These are phyloP conservation scores for Brachyptera risi DNA, from an alignment of 2,888 invertebrate species.

Conservation along the genomic window DNA sequence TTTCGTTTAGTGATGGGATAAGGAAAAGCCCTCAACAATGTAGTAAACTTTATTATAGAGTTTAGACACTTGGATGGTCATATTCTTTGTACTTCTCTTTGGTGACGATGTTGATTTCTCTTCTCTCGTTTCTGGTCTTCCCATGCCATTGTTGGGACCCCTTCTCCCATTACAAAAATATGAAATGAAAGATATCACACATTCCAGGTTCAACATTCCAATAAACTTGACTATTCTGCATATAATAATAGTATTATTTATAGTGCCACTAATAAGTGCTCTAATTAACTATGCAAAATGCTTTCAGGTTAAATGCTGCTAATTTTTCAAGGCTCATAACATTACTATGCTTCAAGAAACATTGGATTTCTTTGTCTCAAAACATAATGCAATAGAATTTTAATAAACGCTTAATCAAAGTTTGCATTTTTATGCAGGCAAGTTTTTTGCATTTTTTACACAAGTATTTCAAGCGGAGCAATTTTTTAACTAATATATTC, in stretches of 20 bases:
- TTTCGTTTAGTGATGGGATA: constrained; percentile 64
- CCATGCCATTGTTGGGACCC: constrained; percentile 6
- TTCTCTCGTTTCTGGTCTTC: neutral
- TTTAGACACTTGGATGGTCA: neutral
- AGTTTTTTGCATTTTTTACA: neutral
- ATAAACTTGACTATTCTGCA: too few relatives aligned
- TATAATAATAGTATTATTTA: neutral
- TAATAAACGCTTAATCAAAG: neutral
- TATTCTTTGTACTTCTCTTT: neutral
- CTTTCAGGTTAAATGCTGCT: neutral
- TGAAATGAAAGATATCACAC: neutral
- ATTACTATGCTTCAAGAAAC: neutral
- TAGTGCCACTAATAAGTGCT: neutral
- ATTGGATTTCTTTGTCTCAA: neutral
- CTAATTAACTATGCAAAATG: neutral
- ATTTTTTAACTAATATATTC: constrained; percentile 3
- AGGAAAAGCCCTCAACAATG: constrained; percentile 63
- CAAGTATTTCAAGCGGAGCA: constrained; percentile 1
- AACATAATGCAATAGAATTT: neutral
- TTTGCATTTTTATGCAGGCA: neutral
- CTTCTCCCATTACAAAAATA: constrained; percentile 19
- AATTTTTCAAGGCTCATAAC: neutral
- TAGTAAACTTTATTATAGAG: neutral
- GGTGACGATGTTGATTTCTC: neutral
- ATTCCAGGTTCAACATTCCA: neutral